Evolutionary conservation across 2,888 invertebrate genomes (phyloP).

Genomic region (Beris morrisii): DNA sequence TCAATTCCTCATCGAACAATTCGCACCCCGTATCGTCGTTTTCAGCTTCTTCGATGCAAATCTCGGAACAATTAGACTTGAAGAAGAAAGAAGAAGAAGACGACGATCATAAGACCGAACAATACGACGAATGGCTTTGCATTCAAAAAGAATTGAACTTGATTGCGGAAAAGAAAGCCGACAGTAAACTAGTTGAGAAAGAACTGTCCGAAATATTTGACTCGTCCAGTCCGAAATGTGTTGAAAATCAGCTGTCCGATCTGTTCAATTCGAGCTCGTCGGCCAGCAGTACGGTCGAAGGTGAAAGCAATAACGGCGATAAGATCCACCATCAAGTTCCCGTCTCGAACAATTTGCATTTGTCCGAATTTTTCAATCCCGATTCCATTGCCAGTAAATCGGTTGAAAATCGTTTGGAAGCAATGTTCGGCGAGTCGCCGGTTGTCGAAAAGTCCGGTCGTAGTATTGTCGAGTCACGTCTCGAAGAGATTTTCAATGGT

Average conservation of each 20-base stretch:
- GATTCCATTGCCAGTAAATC: conserved; percentile 51
- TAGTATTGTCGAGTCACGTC: conserved; percentile 52
- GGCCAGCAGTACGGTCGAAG: conserved; percentile 42
- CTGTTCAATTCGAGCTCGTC: conserved; percentile 41
- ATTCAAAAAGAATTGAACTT: conserved; percentile 67
- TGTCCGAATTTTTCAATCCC: conserved; percentile 51
- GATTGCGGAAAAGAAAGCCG: conserved; percentile 45
- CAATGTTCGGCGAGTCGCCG: conserved; percentile 56
- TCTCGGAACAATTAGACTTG: conserved; percentile 7
- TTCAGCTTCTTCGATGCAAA: conserved; percentile 5
- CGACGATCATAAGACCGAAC: conserved; percentile 45
- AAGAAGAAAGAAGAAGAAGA: conserved; percentile 32
- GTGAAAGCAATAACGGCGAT: conserved; percentile 4
- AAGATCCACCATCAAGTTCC: conserved; percentile 25
- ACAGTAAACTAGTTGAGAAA: conserved; percentile 37
- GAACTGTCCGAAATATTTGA: conserved; percentile 53
- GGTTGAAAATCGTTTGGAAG: conserved; percentile 55
- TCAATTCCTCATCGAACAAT: conserved; percentile 14
- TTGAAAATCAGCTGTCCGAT: conserved; percentile 48
- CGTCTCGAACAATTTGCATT: conserved; percentile 33
- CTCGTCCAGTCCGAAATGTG: conserved; percentile 46
- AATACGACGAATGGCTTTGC: conserved; percentile 69
- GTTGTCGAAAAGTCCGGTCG: conserved; percentile 44
- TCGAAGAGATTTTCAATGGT: conserved; percentile 55
- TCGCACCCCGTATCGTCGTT: neutral